Evolutionary conservation across 2,888 invertebrate species (phyloP).

Genomic region (Dolichopus griseipennis): DNA sequence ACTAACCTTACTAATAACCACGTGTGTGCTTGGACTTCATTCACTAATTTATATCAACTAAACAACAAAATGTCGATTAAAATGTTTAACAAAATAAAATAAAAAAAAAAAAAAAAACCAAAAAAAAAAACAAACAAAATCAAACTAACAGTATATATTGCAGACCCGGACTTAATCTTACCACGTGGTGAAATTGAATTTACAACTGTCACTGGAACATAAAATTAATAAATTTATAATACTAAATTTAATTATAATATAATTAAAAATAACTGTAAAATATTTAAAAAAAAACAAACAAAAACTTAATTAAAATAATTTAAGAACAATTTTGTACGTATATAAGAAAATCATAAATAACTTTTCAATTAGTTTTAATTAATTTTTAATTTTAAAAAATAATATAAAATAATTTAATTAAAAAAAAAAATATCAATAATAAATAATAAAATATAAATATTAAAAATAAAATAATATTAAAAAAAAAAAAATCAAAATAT

Average conservation of each 20-base stretch:
- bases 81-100: not conserved
- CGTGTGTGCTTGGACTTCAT: not conserved
- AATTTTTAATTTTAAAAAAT: not conserved
- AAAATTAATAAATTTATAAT: constrained; percentile 31
- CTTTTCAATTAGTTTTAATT: constrained; percentile 6
- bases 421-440: not conserved
- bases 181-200: constrained; percentile 45
- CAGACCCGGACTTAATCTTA: constrained; percentile 45
- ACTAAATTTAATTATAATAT: not conserved
- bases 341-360: constrained; percentile 12
- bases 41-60: not conserved
- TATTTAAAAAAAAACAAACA: not conserved
- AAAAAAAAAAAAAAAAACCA: not conserved
- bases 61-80: not conserved
- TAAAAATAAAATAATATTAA: not conserved
- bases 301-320: not conserved
- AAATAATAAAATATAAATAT: not conserved
- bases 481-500: not conserved
- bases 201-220: constrained; percentile 40
- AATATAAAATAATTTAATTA: not conserved
- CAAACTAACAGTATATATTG: constrained; percentile 39
- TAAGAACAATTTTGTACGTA: constrained; percentile 14
- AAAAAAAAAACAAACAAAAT: not conserved
- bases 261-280: constrained; percentile 2
- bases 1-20: not conserved